Base-by-base conservation (phyloP, 1,140 invertebrate genomes). In the Zaprionus capensis region DNA sequence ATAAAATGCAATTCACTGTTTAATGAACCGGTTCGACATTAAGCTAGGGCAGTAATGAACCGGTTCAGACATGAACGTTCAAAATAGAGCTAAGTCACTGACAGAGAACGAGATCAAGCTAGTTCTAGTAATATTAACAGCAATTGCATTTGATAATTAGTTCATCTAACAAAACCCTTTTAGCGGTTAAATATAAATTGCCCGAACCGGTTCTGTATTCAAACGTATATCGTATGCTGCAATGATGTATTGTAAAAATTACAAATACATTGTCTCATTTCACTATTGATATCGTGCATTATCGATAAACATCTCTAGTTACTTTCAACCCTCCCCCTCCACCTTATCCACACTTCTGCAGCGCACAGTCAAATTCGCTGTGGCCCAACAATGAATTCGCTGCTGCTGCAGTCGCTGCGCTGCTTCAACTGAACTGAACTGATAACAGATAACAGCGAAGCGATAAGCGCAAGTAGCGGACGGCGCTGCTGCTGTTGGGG, bases 401-500 rank as follows among this genome's bases (percentile, higher is more conserved):
- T 41, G 41, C 41, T 17, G n/a, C n/a, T 41, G 41, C n/a, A 7
- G 41, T 38, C 41, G 41, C 41, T 14, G 36, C 15, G 41, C 41
- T 46, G 41, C 41, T 46, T 46, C n/a, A 17, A 9, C 41, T 46
- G 31, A 46, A n/a, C 41, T 22, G 36, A 22, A 59, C 36, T 71
- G 59, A 75, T 75, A 70, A 57, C 7, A 46, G 36, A 28, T 56
- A 51, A 51, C 20, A 53, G 53, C 26, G n/a, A 14, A 0, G 17
- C 28, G 59, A 64, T 57, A 62, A 63, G 58, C 12, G 34, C 38
- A 17, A n/a, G 12, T 46, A 74, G 24, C 49, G 44, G 44, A 46
- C 31, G 22, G 31, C 22, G 17, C 20, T 34, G 15, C 65, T 12
- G 36, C 1, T 55, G 5, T 44, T 57, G 53, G 12, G 12, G 2